Conservation (phyloP, 2,888 invertebrate species). For the Harpalus rubripes region DNA sequence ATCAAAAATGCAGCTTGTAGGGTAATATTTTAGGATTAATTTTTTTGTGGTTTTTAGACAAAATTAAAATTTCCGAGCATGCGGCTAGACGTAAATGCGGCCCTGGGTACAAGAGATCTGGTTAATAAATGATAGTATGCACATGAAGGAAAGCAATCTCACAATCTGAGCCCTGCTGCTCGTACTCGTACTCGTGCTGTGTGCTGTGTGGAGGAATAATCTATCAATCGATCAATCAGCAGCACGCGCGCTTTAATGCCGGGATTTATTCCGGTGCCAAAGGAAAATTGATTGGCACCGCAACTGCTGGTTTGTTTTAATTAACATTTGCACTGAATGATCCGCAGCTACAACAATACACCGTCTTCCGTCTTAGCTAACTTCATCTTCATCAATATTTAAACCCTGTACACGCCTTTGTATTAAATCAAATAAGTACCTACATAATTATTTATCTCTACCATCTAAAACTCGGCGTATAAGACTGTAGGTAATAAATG, state of each 20-base stretch:
- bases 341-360: slow-evolving; percentile 21
- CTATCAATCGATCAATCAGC: slow-evolving; percentile 59
- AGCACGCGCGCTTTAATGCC: slow-evolving; percentile 19
- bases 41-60: too few species aligned
- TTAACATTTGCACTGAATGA: slow-evolving; percentile 43
- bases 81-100: too few species aligned
- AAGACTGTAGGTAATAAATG: too few species aligned
- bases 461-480: neutral
- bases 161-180: neutral
- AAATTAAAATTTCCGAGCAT: too few species aligned
- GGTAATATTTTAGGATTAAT: too few species aligned
- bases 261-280: slow-evolving; percentile 45
- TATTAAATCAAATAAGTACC: neutral
- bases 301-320: slow-evolving; percentile 52
- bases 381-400: slow-evolving; percentile 10
- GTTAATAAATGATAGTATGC: slow-evolving; percentile 29
- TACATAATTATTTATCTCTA: neutral
- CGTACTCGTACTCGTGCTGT: neutral
- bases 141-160: slow-evolving; percentile 19
- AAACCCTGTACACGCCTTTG: neutral
- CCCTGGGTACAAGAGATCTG: neutral
- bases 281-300: slow-evolving; percentile 39
- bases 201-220: slow-evolving; percentile 18
- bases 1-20: too few species aligned
- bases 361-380: neutral